phyloP scores from a whole-genome alignment of 2,888 invertebrate species.

The Perithous albicinctus region DNA sequence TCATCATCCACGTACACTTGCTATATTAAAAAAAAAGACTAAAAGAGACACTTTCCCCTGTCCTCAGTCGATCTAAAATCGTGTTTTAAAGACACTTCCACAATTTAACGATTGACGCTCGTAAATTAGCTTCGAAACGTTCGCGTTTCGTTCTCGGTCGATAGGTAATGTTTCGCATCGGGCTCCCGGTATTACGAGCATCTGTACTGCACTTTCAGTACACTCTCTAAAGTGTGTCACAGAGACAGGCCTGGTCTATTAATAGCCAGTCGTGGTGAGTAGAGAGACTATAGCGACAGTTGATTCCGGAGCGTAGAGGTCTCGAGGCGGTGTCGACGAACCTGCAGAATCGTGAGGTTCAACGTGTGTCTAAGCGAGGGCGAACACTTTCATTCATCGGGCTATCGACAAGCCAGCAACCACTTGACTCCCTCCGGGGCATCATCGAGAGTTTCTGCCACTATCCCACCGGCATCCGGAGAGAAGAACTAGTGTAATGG shows the following conservation, averaged over 20 bases:
- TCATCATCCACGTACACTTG: no score
- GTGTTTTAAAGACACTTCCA: background rate
- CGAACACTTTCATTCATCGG: constrained; percentile 66
- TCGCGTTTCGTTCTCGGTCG: constrained; percentile 8
- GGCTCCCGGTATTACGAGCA: constrained; percentile 19
- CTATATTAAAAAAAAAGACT: no score
- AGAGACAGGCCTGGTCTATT: constrained; percentile 59
- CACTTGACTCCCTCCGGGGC: constrained; percentile 30
- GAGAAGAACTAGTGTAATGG: constrained; percentile 2
- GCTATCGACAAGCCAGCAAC: constrained; percentile 57
- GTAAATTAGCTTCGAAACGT: constrained; percentile 2
- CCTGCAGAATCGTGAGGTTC: constrained; percentile 60
- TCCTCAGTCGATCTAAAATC: background rate
- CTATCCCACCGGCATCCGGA: background rate
- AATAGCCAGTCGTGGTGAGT: constrained; percentile 56
- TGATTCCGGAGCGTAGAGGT: constrained; percentile 61
- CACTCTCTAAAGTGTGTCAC: constrained; percentile 63
- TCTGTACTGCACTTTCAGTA: constrained; percentile 51
- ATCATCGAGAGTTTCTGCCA: constrained; percentile 5
- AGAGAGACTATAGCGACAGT: constrained; percentile 36
- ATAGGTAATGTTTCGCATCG: constrained; percentile 14
- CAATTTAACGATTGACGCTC: background rate
- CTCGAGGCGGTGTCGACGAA: constrained; percentile 65
- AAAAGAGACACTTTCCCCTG: no score
- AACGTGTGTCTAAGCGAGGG: constrained; percentile 19